These are phyloP conservation scores for Cossypha polioptera DNA, from an alignment of 2,797 vertebrate species.

Conservation along the genomic window DNA sequence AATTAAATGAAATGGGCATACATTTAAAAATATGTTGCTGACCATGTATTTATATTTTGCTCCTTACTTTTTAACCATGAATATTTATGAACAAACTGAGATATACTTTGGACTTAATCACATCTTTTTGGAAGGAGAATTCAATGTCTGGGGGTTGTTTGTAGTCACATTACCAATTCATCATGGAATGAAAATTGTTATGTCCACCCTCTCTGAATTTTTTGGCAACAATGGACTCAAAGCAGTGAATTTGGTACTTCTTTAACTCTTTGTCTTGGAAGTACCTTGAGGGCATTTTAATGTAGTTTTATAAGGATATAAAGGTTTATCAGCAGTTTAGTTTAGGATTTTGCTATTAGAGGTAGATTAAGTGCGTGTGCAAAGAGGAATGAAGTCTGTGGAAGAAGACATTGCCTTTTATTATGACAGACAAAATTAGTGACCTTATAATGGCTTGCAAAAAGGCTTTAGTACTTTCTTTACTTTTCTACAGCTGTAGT, in stretches of 20 bases:
- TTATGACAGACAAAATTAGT: neutral
- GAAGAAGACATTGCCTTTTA: neutral
- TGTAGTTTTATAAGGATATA: neutral
- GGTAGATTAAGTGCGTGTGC: neutral
- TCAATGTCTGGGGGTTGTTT: neutral
- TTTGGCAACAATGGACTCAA: neutral
- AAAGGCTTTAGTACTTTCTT: neutral
- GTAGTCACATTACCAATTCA: neutral
- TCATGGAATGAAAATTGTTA: neutral
- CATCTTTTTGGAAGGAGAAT: neutral
- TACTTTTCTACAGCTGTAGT: neutral
- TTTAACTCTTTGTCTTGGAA: neutral
- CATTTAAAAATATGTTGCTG: neutral
- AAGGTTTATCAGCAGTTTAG: neutral
- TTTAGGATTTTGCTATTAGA: neutral
- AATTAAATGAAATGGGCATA: neutral
- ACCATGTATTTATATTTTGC: neutral
- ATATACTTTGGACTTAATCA: neutral
- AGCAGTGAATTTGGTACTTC: neutral
- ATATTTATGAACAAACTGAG: neutral
- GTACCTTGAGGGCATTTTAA: neutral
- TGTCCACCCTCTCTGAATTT: neutral
- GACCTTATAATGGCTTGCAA: neutral
- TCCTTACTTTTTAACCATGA: neutral
- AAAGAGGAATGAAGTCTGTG: neutral